A percentile compares a stretch with the other conserved stretches of the same genome.
Conservation (phyloP, 2,888 invertebrate genomes). For the Drosophila multiciliata region DNA sequence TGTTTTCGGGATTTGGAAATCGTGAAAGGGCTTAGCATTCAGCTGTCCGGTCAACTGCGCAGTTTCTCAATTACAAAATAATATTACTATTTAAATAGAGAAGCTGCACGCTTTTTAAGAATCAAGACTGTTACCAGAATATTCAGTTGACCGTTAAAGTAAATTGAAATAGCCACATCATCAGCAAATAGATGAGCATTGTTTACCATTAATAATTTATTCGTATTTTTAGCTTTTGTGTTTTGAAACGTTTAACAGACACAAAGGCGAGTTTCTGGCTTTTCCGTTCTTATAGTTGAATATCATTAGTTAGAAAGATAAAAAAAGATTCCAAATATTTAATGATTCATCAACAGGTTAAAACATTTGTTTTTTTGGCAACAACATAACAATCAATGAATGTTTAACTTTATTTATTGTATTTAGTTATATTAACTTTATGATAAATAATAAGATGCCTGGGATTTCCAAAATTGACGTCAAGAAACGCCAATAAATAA, state of each 20-base stretch:
- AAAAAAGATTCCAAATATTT: constrained; percentile 41
- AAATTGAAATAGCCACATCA: constrained; percentile 44
- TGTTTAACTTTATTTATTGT: constrained; percentile 26
- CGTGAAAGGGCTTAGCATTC: constrained; percentile 57
- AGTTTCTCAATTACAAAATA: constrained; percentile 62
- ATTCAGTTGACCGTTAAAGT: constrained; percentile 26
- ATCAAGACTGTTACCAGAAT: constrained; percentile 15
- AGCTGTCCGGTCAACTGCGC: constrained; percentile 58
- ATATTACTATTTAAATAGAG: constrained; percentile 61
- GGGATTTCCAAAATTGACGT: constrained; percentile 20
- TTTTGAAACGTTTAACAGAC: constrained; percentile 33
- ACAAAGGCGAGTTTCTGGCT: constrained; percentile 29
- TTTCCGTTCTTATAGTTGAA: constrained; percentile 30
- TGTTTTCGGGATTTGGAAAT: constrained; percentile 32
- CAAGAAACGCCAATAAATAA: constrained; percentile 27
- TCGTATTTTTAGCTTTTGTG: constrained; percentile 10
- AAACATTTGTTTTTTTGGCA: constrained; percentile 36
- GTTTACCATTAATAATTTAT: constrained; percentile 29
- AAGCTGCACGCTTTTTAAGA: constrained; percentile 54
- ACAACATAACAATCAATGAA: constrained; percentile 34
- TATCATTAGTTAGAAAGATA: constrained; percentile 26
- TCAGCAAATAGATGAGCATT: constrained; percentile 14
- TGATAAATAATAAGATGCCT: constrained; percentile 7
- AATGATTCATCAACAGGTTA: constrained; percentile 71
- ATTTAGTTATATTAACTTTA: constrained; percentile 28